These are phyloP conservation scores for Vollenhovia emeryi DNA, from an alignment of 1,140 invertebrate species.

Conservation along the genomic window DNA sequence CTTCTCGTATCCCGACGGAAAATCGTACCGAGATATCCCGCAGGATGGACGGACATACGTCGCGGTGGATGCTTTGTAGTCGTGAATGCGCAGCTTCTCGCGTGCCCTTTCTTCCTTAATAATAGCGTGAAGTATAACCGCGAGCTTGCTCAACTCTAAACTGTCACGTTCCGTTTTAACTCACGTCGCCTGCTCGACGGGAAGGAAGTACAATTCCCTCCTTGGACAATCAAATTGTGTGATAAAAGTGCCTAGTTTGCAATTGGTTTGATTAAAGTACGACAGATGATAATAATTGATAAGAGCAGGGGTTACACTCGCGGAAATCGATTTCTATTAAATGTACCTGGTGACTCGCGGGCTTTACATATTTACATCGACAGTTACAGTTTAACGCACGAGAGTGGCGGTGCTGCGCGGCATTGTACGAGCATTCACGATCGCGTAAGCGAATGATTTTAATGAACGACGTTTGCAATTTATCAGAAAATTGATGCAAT, in stretches of 20 bases:
- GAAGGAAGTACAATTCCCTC: background rate
- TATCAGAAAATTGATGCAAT: slow-evolving; percentile 42
- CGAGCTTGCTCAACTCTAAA: background rate
- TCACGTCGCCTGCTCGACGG: background rate
- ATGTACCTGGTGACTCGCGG: background rate
- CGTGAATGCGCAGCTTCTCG: slow-evolving; percentile 3
- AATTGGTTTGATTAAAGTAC: background rate
- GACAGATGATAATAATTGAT: background rate
- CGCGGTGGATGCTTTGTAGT: slow-evolving; percentile 22
- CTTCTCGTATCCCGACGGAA: slow-evolving; percentile 57
- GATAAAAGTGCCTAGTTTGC: background rate
- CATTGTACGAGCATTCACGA: background rate
- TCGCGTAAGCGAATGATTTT: slow-evolving; percentile 15
- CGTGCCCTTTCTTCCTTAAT: slow-evolving; percentile 35
- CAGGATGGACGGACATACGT: slow-evolving; percentile 3
- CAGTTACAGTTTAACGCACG: background rate
- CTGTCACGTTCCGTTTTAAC: background rate
- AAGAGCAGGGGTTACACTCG: background rate
- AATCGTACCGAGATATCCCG: slow-evolving; percentile 58
- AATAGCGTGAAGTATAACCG: background rate
- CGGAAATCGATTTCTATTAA: background rate
- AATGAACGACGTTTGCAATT: slow-evolving; percentile 35
- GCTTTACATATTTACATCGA: background rate
- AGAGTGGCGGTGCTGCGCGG: background rate
- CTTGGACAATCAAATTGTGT: background rate